Base-by-base conservation (phyloP, 2,888 invertebrate species). In the Shargacucullia verbasci region DNA sequence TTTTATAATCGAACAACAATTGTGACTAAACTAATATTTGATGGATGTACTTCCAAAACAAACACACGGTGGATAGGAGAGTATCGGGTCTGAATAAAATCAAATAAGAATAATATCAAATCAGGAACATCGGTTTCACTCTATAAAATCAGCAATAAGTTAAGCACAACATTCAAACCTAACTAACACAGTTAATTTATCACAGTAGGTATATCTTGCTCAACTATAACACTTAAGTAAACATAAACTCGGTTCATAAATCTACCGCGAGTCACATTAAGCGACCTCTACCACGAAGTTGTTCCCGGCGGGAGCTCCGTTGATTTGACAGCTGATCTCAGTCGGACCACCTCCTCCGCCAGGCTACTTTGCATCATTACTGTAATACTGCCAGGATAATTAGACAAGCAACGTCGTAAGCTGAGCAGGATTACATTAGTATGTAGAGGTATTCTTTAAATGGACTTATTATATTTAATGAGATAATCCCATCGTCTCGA, bases 321-420 rank as follows among this genome's bases (percentile, higher is more conserved):
- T 75, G 41, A 71, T 68, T 58, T 71, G 76, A 75, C 73, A 71
- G 59, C 43, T 72, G 69, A 72, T 66, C 59, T 70, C 46, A 50
- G 44, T n/a, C 31, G 12, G 41, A 39, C 62, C 43, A 43, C 33
- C 49, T 46, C 57, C 40, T 70, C 14, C 34, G 33, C 20, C 37
- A 57, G 9, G 29, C 14, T 70, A 47, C 48, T 60, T 43, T 41
- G 41, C 41, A 44, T 50, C 52, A 70, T 57, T 70, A 70, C 47
- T 37, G 33, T 63, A 34, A 63, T 34, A 35, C 35, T 41, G 29
- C 27, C 44, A 20, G 7, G 13, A 15, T 58, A 60, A 73, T 70
- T 58, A 37, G 48, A 60, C 58, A 58, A 39, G 44, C 10, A 27
- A 73, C 25, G 31, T 41, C 34, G 69, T 46, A 43, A 12, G 12